Evolutionary conservation across 2,113 vertebrate species (phyloP), one percentile per base, ranked within the genome.

Genomic region (Pseudorasbora parva): DNA sequence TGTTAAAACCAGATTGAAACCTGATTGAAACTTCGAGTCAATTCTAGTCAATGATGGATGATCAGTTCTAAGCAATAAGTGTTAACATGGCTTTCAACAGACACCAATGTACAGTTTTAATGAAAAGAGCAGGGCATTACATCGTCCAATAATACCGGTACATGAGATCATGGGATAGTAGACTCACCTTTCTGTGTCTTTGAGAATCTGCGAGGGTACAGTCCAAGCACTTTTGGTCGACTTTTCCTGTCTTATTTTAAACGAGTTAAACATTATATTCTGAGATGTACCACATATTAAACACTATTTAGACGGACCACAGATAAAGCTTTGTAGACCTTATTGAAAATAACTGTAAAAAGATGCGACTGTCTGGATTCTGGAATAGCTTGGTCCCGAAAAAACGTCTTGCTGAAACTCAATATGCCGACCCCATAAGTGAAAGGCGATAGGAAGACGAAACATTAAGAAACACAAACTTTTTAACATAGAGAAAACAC

Each of bases 391-490:
- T 64, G 23, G 33, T 33, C 51, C 17, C 30, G 8, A 54, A 56
- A 57, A n/a, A 71, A 37, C 15, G 14, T 12, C 66, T 12, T 25
- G 47, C 54, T 73, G 86, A 75, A 85, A 89, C 69, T 81, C 78
- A 84, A 84, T 86, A 84, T 59, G 43, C 17, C 23, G 76, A 82
- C 81, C 49, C 86, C 88, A 82, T 86, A 64, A 75, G 74, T 66
- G 91, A 89, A 91, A 92, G 74, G 83, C 81, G 86, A 91, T 89
- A 88, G 69, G 76, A 59, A 59, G 37, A 19, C 41, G 9, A 57
- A 77, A 11, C 30, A 56, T 83, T 45, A 7, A 19, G 7, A 54
- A 6, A 9, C 27, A 87, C 43, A 78, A 62, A 56, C 43, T 59
- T 14, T 21, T 8, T 30, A 2, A 54, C 37, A 30, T 8, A 30